phyloP scores from a whole-genome alignment of 2,797 vertebrate species.

The Danionella dracula region DNA sequence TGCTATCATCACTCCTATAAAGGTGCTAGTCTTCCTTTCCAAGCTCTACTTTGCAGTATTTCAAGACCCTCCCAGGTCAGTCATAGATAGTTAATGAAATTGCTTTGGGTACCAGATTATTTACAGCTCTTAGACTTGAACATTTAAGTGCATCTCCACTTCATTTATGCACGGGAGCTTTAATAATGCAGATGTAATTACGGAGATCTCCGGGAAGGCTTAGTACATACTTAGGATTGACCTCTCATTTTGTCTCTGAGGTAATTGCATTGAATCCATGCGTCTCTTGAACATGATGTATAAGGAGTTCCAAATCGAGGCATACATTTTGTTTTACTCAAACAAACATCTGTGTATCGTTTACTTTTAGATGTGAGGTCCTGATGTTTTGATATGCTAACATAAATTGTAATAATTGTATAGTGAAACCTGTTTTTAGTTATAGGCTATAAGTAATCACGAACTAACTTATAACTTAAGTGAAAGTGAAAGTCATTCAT shows the following conservation, averaged over 20 bases:
- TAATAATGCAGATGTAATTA: conserved; percentile 76
- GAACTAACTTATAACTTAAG: too few relatives aligned
- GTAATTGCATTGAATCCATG: conserved; percentile 54
- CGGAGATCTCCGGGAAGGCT: conserved; percentile 45
- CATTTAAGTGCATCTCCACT: conserved; percentile 42
- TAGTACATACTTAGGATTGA: conserved; percentile 51
- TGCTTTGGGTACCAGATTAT: conserved; percentile 23
- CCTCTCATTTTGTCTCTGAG: conserved; percentile 54
- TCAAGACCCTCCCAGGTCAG: not conserved
- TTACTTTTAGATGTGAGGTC: too few relatives aligned
- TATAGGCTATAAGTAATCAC: too few relatives aligned
- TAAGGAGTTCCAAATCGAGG: not conserved
- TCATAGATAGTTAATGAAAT: not conserved
- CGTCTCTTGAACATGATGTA: conserved; percentile 28
- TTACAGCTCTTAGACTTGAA: conserved; percentile 27
- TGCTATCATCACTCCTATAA: too few relatives aligned
- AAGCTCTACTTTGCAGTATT: too few relatives aligned
- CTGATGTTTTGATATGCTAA: too few relatives aligned
- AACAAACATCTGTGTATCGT: not conserved
- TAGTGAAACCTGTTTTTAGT: too few relatives aligned
- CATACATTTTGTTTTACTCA: not conserved
- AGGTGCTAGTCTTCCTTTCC: too few relatives aligned
- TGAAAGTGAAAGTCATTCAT: too few relatives aligned
- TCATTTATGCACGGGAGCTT: conserved; percentile 64
- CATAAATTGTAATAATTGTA: too few relatives aligned